Evolutionary conservation across 1,140 invertebrate species (phyloP), one percentile per base, ranked within the genome.

Genomic region (Oncopodura yosiiana): DNA sequence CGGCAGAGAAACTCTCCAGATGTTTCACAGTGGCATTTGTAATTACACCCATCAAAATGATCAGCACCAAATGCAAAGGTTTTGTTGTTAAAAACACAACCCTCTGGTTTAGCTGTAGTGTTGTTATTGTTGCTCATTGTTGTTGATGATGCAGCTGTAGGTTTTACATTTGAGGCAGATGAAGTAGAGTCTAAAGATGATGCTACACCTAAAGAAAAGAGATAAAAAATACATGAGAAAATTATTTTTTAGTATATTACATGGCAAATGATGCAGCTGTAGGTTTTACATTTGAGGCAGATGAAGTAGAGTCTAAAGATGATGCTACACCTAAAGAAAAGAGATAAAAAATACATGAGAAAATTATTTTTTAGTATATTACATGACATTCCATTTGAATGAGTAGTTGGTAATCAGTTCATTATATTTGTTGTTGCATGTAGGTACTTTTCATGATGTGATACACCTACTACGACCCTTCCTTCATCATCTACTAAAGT

Each of bases 1-100:
- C 66, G 53, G 50, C 70, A 72, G 18, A 68, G 53, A 34, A 72
- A 66, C 61, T 72, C 69, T 12, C 64, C 64, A 34, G 66, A 64
- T 30, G 64, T 63, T 45, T 65, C 67, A 52, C 72, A 74, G 34
- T 65, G 58, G 57, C 72, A 74, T 37, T 64, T 62, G 26, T 65
- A 67, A 18, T 67, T 68, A 54, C 72, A 74, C 21, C 69, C 67
- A 36, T 71, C 67, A 34, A 65, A 67, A 55, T 70, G 70, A 6
- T 68, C 64, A 27, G 69, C 68, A 1, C 70, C 71, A 30, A 67
- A 61, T 12, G 49, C 44, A 60, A 67, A 70, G 2, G 69, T 68
- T 21, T 63, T 63, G 49, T 69, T 69, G 27, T 70, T 67, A 30
- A 63, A 65, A 11, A 66, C 55, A 59, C 72, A 73, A 11, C 66